Evolutionary conservation across 2,113 vertebrate species (phyloP).

Genomic region (Anser brachyrhynchus): DNA sequence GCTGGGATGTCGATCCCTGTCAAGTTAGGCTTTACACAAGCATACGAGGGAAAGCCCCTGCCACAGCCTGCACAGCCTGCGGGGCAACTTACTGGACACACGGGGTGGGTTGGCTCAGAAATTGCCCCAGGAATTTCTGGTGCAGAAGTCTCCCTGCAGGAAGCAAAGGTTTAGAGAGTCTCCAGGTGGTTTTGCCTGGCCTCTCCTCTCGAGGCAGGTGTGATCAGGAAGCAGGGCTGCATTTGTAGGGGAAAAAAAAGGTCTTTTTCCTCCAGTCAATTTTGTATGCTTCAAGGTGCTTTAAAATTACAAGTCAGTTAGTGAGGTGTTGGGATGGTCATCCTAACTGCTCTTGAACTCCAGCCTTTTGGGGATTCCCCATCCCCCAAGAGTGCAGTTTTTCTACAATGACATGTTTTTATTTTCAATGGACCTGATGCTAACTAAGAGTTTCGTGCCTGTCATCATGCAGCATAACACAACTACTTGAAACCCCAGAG

Average conservation of each 20-base stretch:
- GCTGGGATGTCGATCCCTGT: neutral
- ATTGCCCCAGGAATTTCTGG: neutral
- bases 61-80: neutral
- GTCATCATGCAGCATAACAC: neutral
- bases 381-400: neutral
- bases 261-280: neutral
- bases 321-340: neutral
- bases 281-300: neutral
- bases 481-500: neutral
- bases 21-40: rapidly evolving
- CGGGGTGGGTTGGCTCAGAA: neutral
- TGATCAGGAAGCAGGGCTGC: neutral
- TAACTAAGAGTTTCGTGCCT: neutral
- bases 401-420: neutral
- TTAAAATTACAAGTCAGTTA: neutral
- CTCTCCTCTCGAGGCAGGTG: neutral
- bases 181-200: too few species aligned
- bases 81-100: neutral
- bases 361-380: neutral
- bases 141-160: neutral
- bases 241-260: neutral
- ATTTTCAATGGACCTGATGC: neutral
- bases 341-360: neutral
- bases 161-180: neutral
- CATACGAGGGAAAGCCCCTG: neutral